A percentile compares a stretch with the other conserved stretches of the same genome.
phyloP scores from a whole-genome alignment of 2,797 vertebrate species.

The Coreius guichenoti region DNA sequence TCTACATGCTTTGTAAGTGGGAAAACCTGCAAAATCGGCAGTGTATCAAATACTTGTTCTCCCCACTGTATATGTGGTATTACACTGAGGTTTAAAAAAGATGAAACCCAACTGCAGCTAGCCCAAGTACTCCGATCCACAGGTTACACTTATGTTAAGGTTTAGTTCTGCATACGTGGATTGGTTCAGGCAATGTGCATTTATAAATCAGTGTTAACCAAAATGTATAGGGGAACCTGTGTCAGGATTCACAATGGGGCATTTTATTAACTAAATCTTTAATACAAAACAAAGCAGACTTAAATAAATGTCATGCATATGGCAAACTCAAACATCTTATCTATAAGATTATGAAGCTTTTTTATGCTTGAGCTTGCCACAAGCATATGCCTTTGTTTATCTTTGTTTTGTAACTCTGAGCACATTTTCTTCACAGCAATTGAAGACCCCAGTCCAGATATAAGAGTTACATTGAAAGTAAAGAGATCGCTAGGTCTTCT shows the following conservation, averaged over 20 bases:
- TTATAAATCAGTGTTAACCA: neutral
- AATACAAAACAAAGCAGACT: neutral
- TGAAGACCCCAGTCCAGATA: constrained; percentile 2
- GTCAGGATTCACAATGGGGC: neutral
- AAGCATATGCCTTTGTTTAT: neutral
- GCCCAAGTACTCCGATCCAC: neutral
- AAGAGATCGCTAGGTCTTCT: neutral
- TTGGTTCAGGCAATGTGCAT: neutral
- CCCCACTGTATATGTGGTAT: too few species aligned
- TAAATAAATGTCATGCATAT: neutral
- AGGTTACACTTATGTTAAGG: neutral
- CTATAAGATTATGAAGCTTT: neutral
- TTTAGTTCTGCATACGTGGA: neutral
- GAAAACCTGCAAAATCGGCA: too few species aligned
- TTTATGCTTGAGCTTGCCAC: neutral
- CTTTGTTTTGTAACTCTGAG: constrained; percentile 11
- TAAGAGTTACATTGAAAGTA: constrained; percentile 2
- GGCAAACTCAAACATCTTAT: neutral
- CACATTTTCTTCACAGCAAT: neutral
- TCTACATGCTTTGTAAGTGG: too few species aligned
- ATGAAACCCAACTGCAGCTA: neutral
- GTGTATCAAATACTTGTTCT: too few species aligned
- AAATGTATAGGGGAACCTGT: neutral
- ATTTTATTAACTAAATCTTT: neutral
- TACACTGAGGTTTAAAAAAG: neutral